Evolutionary conservation across 2,888 invertebrate species (phyloP), one percentile per base, ranked within the genome.

Genomic region (Drosophila tanythrix): DNA sequence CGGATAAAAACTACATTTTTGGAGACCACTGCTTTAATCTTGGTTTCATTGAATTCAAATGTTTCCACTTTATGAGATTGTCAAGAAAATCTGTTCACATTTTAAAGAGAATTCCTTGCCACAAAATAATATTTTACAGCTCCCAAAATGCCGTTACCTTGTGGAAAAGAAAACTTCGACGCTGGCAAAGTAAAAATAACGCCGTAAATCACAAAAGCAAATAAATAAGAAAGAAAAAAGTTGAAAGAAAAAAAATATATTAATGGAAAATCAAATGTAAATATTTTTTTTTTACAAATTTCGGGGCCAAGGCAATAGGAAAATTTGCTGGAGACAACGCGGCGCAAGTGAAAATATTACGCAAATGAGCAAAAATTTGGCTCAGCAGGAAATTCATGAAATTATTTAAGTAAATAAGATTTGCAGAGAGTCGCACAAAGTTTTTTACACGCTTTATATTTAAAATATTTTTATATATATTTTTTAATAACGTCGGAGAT

Each of bases 361-460:
- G 70, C 79, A 83, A 88, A 83, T 76, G 84, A 87, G 82, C 87
- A 76, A 61, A 75, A 76, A 68, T 70, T 40, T 75, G 61, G n/a
- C 25, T 63, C 13, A 40, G 50, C 27, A 33, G n/a, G n/a, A 55
- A 58, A 61, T 79, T 77, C 83, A 77, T 85, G 72, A 72, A 74
- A 74, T 88, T 85, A 83, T 82, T 70, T 75, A 70, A 68, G 84
- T 72, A 83, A 77, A 78, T 74, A 70, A 67, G n/a, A 36, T 52
- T 38, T 61, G 48, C 15, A 51, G 50, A 68, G 58, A n/a, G 18
- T n/a, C 35, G 51, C 52, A 36, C 38, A 50, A 43, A 52, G 52
- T 57, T 60, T 66, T 70, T 62, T 66, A 51, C 69, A 62, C 75
- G 50, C 59, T 55, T 56, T 58, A 53, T 40, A 3, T 4, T 10